Percentiles rank a stretch among this genome's conserved stretches.
phyloP scores from a whole-genome alignment of 2,797 vertebrate species.

The Nasua narica region DNA sequence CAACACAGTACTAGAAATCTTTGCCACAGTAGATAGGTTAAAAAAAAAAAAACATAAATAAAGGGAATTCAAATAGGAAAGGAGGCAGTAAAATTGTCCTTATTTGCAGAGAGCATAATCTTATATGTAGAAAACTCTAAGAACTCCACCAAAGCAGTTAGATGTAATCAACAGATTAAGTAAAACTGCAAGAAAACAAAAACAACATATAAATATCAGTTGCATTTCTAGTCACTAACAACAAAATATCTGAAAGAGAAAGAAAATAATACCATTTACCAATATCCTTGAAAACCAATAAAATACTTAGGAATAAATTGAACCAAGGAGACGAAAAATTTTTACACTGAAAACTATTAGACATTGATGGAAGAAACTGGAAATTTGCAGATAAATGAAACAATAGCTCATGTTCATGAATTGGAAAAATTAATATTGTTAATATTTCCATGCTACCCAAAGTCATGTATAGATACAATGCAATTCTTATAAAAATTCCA shows the following conservation, averaged over 20 bases:
- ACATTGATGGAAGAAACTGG: too few species aligned
- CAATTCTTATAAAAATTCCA: neutral
- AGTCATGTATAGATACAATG: neutral
- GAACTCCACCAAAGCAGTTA: neutral
- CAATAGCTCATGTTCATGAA: too few species aligned
- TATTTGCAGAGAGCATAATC: neutral
- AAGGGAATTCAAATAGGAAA: too few species aligned
- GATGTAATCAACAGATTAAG: neutral
- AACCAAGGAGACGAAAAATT: too few species aligned
- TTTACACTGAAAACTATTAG: too few species aligned
- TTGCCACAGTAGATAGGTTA: neutral
- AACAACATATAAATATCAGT: neutral
- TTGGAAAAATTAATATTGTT: neutral
- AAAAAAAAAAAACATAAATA: too few species aligned
- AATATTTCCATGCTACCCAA: neutral
- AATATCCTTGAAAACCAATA: neutral
- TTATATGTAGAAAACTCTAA: neutral
- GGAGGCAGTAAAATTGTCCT: neutral
- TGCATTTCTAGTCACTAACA: neutral
- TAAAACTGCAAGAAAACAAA: neutral
- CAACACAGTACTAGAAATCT: neutral
- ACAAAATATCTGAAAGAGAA: neutral
- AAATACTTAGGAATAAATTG: neutral
- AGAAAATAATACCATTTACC: neutral
- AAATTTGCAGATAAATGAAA: too few species aligned